Percentiles rank a stretch among this genome's conserved stretches.
phyloP scores from a whole-genome alignment of 2,888 invertebrate genomes.

The Netelia melanura region DNA sequence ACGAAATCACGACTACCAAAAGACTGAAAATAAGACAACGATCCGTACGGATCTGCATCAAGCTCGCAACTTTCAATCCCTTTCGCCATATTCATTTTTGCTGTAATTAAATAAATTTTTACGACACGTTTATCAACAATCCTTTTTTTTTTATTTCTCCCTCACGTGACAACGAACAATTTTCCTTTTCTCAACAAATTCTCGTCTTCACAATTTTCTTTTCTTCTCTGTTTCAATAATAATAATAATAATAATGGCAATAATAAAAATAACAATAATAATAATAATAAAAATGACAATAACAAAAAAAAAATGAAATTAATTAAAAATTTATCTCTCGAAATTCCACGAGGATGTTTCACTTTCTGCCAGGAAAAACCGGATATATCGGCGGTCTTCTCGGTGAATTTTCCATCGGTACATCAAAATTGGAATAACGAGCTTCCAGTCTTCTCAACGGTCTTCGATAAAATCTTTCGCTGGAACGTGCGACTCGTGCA shows the following conservation, averaged over 20 bases:
- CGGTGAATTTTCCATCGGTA: constrained; percentile 30
- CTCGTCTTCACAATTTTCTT: background rate
- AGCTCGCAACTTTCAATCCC: background rate
- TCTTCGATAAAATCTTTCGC: constrained; percentile 41
- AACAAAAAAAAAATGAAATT: background rate
- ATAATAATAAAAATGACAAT: background rate
- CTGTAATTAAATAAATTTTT: no score
- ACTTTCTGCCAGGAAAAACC: constrained; percentile 77
- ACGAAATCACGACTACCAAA: constrained; percentile 37
- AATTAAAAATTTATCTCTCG: background rate
- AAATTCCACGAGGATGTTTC: constrained; percentile 1
- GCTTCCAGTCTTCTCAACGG: constrained; percentile 29
- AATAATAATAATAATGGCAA: background rate
- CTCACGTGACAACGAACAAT: background rate
- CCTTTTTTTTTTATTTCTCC: background rate
- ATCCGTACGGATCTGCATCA: background rate
- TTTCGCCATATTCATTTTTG: no score
- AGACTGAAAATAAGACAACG: constrained; percentile 20
- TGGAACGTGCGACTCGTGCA: constrained; percentile 68
- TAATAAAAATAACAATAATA: background rate
- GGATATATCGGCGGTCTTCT: constrained; percentile 71
- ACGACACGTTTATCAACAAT: no score
- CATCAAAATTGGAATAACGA: background rate
- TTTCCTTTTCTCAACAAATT: background rate
- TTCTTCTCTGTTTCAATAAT: background rate